These are phyloP conservation scores for Gouania willdenowi DNA, from an alignment of 2,797 vertebrate genomes.

Conservation along the genomic window DNA sequence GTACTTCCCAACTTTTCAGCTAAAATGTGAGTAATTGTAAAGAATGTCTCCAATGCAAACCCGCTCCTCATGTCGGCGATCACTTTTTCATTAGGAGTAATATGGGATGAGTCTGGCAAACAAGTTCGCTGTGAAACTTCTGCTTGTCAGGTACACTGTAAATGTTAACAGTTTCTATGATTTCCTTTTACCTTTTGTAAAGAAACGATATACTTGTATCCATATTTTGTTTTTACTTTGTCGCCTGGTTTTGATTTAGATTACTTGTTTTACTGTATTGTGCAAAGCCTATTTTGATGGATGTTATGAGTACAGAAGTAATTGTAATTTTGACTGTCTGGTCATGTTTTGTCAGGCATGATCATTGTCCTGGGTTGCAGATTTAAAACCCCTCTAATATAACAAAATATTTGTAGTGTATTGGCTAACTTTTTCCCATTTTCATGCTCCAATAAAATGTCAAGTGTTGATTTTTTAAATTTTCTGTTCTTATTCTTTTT, in stretches of 20 bases:
- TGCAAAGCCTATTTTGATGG: conserved; percentile 78
- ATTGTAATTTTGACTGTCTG: conserved; percentile 29
- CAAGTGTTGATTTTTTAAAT: conserved; percentile 69
- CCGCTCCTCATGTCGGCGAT: conserved; percentile 36
- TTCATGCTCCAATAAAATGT: conserved; percentile 61
- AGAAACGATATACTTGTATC: conserved; percentile 61
- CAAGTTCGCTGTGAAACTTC: conserved; percentile 56
- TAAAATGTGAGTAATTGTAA: conserved; percentile 61
- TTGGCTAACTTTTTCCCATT: conserved; percentile 48
- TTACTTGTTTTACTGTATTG: conserved; percentile 77
- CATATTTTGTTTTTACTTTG: conserved; percentile 52
- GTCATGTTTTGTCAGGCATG: conserved; percentile 41
- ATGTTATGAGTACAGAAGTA: conserved; percentile 44
- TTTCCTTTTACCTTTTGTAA: conserved; percentile 75
- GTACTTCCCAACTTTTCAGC: conserved; percentile 50
- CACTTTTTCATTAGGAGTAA: conserved; percentile 56
- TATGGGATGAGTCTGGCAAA: conserved; percentile 64
- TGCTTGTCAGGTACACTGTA: conserved; percentile 71
- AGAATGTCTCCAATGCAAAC: conserved; percentile 64
- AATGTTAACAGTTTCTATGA: conserved; percentile 74
- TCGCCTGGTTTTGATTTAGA: conserved; percentile 68
- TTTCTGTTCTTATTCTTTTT: conserved; percentile 11
- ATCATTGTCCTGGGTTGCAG: conserved; percentile 30
- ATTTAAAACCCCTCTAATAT: conserved; percentile 44
- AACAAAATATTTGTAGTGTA: conserved; percentile 71